These are phyloP conservation scores for Phthorimaea operculella DNA, from an alignment of 1,140 invertebrate species.

Conservation along the genomic window DNA sequence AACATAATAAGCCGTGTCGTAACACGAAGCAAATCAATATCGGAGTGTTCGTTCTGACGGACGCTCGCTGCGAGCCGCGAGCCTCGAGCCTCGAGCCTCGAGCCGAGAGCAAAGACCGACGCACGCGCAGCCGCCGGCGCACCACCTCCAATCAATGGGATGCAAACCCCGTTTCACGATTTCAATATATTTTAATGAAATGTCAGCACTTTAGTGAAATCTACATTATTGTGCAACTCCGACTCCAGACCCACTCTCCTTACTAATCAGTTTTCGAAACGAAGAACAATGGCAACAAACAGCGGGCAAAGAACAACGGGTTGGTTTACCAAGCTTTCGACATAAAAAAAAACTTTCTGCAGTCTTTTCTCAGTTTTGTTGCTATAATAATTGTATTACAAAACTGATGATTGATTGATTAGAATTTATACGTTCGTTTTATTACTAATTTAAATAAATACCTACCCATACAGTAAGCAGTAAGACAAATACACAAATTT, in stretches of 20 bases:
- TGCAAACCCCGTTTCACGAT: conserved; percentile 59
- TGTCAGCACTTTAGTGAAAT: conserved; percentile 55
- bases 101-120: neutral
- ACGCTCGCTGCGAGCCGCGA: conserved; percentile 8
- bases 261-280: conserved; percentile 25
- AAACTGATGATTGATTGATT: too few species aligned
- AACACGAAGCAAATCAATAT: conserved; percentile 54
- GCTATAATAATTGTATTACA: too few species aligned
- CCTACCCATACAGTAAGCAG: too few species aligned
- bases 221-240: conserved; percentile 49
- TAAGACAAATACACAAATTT: too few species aligned
- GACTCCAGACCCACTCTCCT: conserved; percentile 23
- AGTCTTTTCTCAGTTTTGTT: too few species aligned
- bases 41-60: conserved; percentile 30
- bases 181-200: conserved; percentile 65
- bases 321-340: too few species aligned
- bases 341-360: too few species aligned
- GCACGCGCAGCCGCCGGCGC: conserved; percentile 38
- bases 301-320: too few species aligned
- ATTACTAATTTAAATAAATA: too few species aligned
- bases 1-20: conserved; percentile 29
- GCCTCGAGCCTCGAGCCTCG: neutral
- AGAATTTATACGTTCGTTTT: too few species aligned
- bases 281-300: conserved; percentile 2
- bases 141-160: conserved; percentile 53